These are phyloP conservation scores for Melanotaenia maccullochi DNA, from an alignment of 2,797 vertebrate species.

Conservation along the genomic window DNA sequence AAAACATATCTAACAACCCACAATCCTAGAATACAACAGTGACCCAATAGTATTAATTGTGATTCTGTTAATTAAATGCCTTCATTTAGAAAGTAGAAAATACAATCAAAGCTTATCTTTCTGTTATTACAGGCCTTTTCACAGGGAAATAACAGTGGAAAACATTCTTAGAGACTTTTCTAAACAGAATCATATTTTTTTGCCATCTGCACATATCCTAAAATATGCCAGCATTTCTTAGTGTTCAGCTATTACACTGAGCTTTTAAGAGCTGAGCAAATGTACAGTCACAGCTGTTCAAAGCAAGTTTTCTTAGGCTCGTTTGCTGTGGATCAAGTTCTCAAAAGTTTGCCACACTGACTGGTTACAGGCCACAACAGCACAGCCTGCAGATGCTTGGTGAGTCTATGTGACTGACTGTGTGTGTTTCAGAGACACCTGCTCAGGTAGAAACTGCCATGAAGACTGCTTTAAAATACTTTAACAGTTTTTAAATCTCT, in stretches of 20 bases:
- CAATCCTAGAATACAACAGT: not conserved
- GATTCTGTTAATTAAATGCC: not conserved
- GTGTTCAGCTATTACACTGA: not conserved
- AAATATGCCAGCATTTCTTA: slow-evolving; percentile 17
- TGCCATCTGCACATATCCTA: slow-evolving; percentile 35
- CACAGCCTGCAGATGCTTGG: not conserved
- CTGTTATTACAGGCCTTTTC: not conserved
- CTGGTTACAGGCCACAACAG: not conserved
- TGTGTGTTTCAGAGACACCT: too few species aligned
- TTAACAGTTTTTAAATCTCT: not conserved
- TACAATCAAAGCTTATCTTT: slow-evolving; percentile 4
- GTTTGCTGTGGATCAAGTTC: slow-evolving; percentile 19
- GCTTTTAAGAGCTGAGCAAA: slow-evolving; percentile 28
- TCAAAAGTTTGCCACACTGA: not conserved
- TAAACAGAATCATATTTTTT: slow-evolving; percentile 31
- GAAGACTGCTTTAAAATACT: too few species aligned
- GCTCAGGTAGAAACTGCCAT: too few species aligned
- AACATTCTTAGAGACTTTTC: slow-evolving; percentile 27
- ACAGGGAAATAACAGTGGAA: slow-evolving; percentile 26
- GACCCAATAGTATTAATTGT: slow-evolving; percentile 8
- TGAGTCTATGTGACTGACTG: too few species aligned
- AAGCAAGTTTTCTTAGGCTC: not conserved
- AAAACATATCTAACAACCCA: slow-evolving; percentile 5
- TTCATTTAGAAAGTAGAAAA: not conserved
- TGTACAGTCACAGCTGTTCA: slow-evolving; percentile 18